Percentiles rank a stretch among this genome's conserved stretches.
phyloP scores from a whole-genome alignment of 2,797 vertebrate genomes.

The Platyrinchus mystaceus region DNA sequence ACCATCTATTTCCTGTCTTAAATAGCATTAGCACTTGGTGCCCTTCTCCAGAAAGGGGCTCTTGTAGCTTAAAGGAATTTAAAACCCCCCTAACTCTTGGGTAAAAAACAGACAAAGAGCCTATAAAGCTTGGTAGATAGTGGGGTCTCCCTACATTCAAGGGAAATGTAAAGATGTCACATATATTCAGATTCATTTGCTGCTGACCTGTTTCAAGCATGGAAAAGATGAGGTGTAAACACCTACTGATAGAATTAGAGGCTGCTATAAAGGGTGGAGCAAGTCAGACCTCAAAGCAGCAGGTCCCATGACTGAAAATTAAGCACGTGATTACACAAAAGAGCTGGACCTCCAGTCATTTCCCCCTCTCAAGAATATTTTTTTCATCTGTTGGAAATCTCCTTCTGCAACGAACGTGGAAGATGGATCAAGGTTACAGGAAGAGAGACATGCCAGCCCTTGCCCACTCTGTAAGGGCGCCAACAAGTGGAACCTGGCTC shows the following conservation, averaged over 20 bases:
- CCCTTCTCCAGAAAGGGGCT: not conserved
- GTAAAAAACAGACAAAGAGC: not conserved
- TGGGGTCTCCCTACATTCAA: not conserved
- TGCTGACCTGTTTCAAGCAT: not conserved
- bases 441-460: not conserved
- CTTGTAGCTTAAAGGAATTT: not conserved
- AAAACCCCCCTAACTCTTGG: not conserved
- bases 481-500: not conserved
- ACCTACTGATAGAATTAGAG: not conserved
- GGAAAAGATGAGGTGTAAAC: not conserved
- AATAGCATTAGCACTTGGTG: not conserved
- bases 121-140: not conserved
- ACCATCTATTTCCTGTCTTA: accelerated
- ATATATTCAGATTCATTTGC: not conserved
- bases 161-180: not conserved
- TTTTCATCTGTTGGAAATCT: not conserved
- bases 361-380: not conserved
- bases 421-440: not conserved
- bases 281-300: not conserved
- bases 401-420: not conserved
- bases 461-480: accelerated
- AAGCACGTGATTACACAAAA: not conserved
- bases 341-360: not conserved
- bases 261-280: not conserved
- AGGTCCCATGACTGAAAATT: not conserved